A percentile compares a stretch with the other conserved stretches of the same genome.
phyloP scores from a whole-genome alignment of 1,140 invertebrate species.

The Ceratitis capitata region DNA sequence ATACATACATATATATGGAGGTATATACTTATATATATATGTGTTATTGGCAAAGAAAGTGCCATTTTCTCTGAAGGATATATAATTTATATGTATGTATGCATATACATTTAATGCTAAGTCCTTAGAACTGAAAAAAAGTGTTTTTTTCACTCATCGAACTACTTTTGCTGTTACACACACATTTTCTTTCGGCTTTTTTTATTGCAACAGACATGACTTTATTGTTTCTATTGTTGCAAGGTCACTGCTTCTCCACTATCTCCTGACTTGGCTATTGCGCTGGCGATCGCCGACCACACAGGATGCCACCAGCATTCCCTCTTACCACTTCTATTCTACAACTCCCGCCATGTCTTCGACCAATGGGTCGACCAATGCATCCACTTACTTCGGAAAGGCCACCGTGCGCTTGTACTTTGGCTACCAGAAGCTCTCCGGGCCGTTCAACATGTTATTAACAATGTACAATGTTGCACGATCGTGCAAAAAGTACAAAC shows the following conservation, averaged over 20 bases:
- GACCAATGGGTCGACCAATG: too few relatives aligned
- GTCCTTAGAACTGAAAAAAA: not conserved
- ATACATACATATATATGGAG: too few relatives aligned
- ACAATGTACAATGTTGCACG: conserved; percentile 31
- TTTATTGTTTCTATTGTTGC: not conserved
- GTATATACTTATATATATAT: not conserved
- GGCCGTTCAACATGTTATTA: not conserved
- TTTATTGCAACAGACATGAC: not conserved
- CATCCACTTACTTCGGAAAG: too few relatives aligned
- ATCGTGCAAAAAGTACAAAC: conserved; percentile 35
- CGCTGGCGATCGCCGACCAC: not conserved
- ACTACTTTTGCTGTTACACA: not conserved
- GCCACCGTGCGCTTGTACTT: not conserved
- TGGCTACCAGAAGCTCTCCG: not conserved
- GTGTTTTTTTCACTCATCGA: not conserved
- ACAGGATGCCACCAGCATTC: not conserved
- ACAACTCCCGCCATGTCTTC: too few relatives aligned
- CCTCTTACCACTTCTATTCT: too few relatives aligned
- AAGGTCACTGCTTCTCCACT: not conserved
- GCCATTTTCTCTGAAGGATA: not conserved
- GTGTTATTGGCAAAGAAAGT: not conserved
- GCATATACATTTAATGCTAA: not conserved
- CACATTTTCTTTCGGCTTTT: not conserved
- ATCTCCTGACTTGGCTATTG: not conserved
- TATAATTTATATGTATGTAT: not conserved